phyloP scores from a whole-genome alignment of 1,140 invertebrate genomes.

The Sinonovacula constricta region DNA sequence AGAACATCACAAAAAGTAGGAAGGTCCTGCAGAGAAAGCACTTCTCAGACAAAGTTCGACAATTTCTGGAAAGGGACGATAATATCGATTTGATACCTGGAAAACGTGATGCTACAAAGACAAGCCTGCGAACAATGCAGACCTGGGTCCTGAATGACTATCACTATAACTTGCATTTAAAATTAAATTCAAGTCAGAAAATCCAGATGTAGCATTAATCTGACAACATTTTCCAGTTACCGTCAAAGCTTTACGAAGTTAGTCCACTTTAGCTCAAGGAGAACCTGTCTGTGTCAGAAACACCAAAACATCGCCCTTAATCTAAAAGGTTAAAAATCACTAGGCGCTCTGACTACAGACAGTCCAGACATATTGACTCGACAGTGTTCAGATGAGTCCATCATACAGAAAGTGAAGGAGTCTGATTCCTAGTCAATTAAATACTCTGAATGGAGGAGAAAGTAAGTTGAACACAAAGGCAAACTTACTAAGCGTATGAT shows the following conservation, averaged over 20 bases:
- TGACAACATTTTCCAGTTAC: neutral
- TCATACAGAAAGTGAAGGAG: neutral
- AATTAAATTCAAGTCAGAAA: neutral
- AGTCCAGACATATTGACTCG: neutral
- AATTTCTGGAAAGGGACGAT: neutral
- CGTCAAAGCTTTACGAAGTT: neutral
- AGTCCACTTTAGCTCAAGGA: neutral
- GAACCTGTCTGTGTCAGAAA: neutral
- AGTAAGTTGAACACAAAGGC: neutral
- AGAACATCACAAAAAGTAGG: neutral
- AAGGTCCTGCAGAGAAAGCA: neutral
- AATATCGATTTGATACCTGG: neutral
- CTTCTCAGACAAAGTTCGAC: neutral
- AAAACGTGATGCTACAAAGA: neutral
- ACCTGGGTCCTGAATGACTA: neutral
- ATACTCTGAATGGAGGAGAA: neutral
- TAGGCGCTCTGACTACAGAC: neutral
- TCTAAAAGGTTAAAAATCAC: neutral
- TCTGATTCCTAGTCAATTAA: neutral
- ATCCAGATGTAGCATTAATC: neutral
- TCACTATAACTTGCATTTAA: neutral
- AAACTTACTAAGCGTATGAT: neutral
- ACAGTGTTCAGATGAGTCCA: neutral
- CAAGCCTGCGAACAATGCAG: neutral
- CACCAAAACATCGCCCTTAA: neutral